These are phyloP conservation scores for Odontamblyopus rebecca DNA, from an alignment of 2,797 vertebrate species.

Conservation along the genomic window DNA sequence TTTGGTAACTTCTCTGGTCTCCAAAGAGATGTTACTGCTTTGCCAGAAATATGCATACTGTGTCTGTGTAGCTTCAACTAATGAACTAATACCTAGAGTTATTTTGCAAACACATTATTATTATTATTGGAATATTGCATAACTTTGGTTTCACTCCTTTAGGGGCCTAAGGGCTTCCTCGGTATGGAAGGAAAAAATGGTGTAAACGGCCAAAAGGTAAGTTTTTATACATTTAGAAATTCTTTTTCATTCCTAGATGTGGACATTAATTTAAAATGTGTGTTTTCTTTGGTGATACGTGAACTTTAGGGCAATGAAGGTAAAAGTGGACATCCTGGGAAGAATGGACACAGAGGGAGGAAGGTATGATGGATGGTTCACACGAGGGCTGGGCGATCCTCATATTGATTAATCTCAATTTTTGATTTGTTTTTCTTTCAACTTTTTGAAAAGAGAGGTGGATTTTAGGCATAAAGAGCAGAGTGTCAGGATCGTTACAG, in stretches of 20 bases:
- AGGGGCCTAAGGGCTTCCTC: neutral
- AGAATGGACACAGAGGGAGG: constrained; percentile 68
- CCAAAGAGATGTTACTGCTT: no score
- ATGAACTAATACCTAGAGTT: neutral
- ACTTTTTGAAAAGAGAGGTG: no score
- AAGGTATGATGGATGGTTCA: constrained; percentile 54
- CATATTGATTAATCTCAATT: no score
- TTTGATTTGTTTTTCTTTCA: no score
- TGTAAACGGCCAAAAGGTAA: neutral
- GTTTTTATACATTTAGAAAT: neutral
- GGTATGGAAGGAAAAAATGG: neutral
- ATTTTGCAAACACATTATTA: neutral
- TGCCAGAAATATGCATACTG: no score
- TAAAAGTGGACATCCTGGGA: constrained; percentile 65
- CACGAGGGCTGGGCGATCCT: no score
- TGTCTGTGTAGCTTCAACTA: neutral
- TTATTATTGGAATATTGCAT: neutral
- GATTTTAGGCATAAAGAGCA: no score
- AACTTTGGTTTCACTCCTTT: neutral
- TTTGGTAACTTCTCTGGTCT: no score
- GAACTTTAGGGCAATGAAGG: constrained; percentile 68
- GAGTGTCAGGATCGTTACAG: no score
- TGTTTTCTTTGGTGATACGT: neutral
- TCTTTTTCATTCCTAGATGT: neutral
- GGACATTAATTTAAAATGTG: neutral